A percentile compares a stretch with the other conserved stretches of the same genome.
Evolutionary conservation across 2,113 vertebrate species (phyloP).

Genomic region (Amazona guildingii): DNA sequence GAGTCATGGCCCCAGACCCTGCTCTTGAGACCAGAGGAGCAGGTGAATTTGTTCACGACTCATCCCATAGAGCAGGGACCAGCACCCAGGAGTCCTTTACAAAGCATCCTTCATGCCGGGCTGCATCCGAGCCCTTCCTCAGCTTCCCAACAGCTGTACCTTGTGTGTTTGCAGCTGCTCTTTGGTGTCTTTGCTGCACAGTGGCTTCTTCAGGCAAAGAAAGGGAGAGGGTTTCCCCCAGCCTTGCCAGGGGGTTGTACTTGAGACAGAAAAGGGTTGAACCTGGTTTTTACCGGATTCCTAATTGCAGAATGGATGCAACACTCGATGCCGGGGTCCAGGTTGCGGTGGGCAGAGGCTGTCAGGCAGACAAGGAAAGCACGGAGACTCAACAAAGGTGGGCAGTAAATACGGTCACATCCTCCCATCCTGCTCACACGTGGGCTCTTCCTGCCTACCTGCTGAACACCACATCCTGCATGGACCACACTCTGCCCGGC

Average conservation of each 20-base stretch:
- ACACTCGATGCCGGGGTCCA: fast-evolving
- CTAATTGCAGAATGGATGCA: neutral
- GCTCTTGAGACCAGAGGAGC: neutral
- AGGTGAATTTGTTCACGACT: neutral
- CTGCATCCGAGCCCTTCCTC: neutral
- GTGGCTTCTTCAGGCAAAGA: neutral
- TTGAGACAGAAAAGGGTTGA: neutral
- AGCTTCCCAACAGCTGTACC: neutral
- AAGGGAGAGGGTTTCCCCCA: neutral
- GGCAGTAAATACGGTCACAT: neutral
- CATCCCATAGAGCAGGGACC: neutral
- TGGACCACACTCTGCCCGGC: fast-evolving
- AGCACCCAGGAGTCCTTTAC: neutral
- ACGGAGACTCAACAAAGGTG: neutral
- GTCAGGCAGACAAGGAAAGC: neutral
- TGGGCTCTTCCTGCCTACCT: neutral
- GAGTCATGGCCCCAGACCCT: neutral
- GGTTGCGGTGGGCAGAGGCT: no score
- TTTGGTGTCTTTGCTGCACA: neutral
- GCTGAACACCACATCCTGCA: neutral
- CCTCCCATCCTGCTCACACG: neutral
- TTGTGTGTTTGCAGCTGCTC: neutral
- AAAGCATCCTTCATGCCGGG: neutral
- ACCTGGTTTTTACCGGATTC: neutral
- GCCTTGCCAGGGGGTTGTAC: neutral